These are phyloP conservation scores for Agapornis canus DNA, from an alignment of 2,797 vertebrate genomes.

Conservation along the genomic window DNA sequence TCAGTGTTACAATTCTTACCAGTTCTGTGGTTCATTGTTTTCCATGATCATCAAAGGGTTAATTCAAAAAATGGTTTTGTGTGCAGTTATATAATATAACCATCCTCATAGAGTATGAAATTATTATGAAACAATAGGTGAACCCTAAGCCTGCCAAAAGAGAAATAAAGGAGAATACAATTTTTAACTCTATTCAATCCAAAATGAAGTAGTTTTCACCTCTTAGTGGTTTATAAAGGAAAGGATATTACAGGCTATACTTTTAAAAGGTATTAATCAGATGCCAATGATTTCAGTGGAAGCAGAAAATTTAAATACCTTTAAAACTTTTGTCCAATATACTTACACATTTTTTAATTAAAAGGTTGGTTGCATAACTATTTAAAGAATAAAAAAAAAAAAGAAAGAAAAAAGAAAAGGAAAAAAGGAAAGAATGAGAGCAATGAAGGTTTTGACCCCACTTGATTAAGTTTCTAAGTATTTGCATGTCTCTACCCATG, in stretches of 20 bases:
- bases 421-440: fast-evolving
- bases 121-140: background rate
- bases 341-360: background rate
- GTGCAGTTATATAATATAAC: background rate
- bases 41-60: background rate
- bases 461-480: background rate
- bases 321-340: background rate
- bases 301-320: background rate
- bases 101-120: background rate
- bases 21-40: background rate
- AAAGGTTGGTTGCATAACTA: background rate
- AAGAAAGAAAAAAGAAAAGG: too few species aligned
- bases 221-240: background rate
- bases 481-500: background rate
- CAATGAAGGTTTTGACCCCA: background rate
- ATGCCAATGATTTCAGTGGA: background rate
- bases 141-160: background rate
- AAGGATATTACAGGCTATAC: background rate
- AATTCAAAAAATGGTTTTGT: background rate
- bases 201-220: background rate
- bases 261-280: background rate
- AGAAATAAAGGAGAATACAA: background rate
- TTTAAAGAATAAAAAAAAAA: fast-evolving
- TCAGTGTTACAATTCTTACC: background rate
- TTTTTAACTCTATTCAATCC: background rate